Percentiles rank a stretch among this genome's conserved stretches.
Conservation (phyloP, 2,797 vertebrate species). For the Bradypus variegatus region DNA sequence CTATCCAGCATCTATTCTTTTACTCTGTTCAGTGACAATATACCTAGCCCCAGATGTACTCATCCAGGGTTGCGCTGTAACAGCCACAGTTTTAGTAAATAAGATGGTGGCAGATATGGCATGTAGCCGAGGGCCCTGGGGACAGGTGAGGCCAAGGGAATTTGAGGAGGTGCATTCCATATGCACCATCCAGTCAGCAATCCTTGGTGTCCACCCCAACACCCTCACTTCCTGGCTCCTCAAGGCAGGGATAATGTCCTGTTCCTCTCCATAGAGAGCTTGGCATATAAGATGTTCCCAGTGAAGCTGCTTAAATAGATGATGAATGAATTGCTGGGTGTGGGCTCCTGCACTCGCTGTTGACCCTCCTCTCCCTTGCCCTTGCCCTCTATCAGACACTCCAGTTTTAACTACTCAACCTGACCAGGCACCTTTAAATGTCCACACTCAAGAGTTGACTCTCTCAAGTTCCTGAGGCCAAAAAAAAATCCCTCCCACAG, state of each 20-base stretch:
- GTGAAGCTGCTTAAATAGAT: neutral
- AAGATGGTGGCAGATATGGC: too few species aligned
- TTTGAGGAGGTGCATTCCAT: neutral
- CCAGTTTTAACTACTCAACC: neutral
- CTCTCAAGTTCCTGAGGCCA: neutral
- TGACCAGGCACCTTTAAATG: neutral
- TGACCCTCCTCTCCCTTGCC: neutral
- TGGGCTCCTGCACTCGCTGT: neutral
- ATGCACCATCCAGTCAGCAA: too few species aligned
- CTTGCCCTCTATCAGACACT: neutral
- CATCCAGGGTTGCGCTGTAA: neutral
- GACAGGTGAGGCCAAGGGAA: neutral
- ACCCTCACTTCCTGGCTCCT: neutral
- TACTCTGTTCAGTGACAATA: neutral
- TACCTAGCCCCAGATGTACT: too few species aligned
- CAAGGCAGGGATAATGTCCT: neutral
- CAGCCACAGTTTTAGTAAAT: too few species aligned
- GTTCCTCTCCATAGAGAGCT: neutral
- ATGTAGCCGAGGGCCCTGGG: neutral
- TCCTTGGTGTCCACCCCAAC: neutral
- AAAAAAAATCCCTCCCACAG: neutral
- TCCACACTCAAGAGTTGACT: neutral
- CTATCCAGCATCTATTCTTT: neutral
- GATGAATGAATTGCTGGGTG: neutral
- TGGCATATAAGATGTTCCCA: neutral